Evolutionary conservation across 2,888 invertebrate genomes (phyloP), one percentile per base, ranked within the genome.

Genomic region (Diaprepes abbreviatus): DNA sequence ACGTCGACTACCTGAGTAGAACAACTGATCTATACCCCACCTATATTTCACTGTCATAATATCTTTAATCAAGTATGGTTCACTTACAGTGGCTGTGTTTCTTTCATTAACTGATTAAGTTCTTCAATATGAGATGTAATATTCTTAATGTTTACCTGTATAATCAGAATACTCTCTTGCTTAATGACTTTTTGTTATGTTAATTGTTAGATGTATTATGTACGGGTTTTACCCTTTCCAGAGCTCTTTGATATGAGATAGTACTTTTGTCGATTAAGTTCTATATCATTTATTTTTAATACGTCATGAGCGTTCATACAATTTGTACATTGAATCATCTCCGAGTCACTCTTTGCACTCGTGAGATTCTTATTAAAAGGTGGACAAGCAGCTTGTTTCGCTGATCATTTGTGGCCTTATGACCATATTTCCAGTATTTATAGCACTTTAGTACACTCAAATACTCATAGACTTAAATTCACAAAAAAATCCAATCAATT

Each of bases 391-490:
- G 7, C 10, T 5, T 3, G 2, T 33, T 9, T 9, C 2, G 33
- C 6, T 33, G 33, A 55, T 55, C 50, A 19, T 50, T 35, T 24
- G 12, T 33, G 17, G 57, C 68, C 35, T 58, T 68, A 12, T 68
- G 57, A 1, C 50, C 36, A 40, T 48, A 48, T 38, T 45, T 68
- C 63, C 68, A 68, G 17, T 63, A 68, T 63, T 68, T 68, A 33
- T 24, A 68, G 50, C 63, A 68, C 14, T 55, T 14, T 12, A 68
- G 6, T 9, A 57, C 68, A 16, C 68, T 19, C n/a, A 68, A 24
- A 24, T 24, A 24, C 5, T 24, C 3, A 5, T 24, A 24, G 5
- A 24, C 24, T 4, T n/a, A n/a, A n/a, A n/a, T n/a, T n/a, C n/a
- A n/a, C n/a, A n/a, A n/a, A n/a, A n/a, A n/a, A n/a, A n/a, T n/a